Base-by-base conservation (phyloP, 2,888 invertebrate species). In the Eudasyphora cyanicolor region DNA sequence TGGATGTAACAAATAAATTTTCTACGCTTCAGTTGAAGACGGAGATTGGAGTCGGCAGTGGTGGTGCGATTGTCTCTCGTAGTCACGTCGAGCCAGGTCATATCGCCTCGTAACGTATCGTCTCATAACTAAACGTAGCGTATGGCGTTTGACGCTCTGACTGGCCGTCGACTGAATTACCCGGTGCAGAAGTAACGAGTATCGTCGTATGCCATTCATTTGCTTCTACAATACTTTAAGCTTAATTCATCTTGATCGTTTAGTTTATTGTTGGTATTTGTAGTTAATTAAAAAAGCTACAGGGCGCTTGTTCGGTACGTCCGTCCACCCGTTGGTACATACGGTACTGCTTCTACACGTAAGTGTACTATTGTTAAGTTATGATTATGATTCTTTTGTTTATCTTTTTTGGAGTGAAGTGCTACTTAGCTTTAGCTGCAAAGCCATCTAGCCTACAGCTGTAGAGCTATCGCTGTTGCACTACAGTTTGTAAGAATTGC, bases 261-360 rank as follows among this genome's bases (percentile, higher is more conserved):
- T 74, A 29, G 82, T 64, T 64, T 49, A 64, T 54, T 73, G 67
- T 54, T 76, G 60, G 51, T 62, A 69, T 76, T 69, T 75, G 67
- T 82, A 76, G 82, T 83, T 86, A 86, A 86, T 85, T 86, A 86
- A 86, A 86, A 86, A 85, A 85, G 83, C 86, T 86, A 82, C 84
- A 84, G 85, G 86, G 84, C 78, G 77, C 78, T 84, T 78, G 70
- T 12, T n/a, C 12, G 6, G n/a, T 17, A 19, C 7, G 21, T 54
- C 64, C 6, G 57, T 35, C 17, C 60, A n/a, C n/a, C n/a, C n/a
- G n/a, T 71, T 60, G n/a, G n/a, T n/a, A 17, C 17, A 24, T 42
- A 5, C 27, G 51, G 38, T 35, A 17, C 21, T 57, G 62, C 21
- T 70, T 19, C 35, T 57, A 7, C 17, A 49, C 57, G 38, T n/a